Evolutionary conservation across 2,113 vertebrate genomes (phyloP).

Genomic region (Brachionichthys hirsutus): DNA sequence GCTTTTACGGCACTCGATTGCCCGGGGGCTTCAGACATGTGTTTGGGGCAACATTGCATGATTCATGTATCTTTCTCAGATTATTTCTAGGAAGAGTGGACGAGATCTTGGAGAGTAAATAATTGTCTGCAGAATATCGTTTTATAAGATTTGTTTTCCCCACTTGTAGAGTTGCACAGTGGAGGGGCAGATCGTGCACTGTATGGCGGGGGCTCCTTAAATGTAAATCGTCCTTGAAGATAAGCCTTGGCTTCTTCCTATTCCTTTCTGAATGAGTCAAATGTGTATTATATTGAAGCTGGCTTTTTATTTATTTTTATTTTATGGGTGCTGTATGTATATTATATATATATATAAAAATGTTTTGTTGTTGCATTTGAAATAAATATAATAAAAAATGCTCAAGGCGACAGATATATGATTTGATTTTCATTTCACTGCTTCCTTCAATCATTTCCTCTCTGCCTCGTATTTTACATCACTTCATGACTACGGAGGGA

Average conservation of each 20-base stretch:
- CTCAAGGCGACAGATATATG: background rate
- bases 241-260: no score
- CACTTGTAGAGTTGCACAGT: no score
- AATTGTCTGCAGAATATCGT: background rate
- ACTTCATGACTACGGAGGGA: no score
- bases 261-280: no score
- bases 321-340: no score
- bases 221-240: background rate
- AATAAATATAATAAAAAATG: no score
- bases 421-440: background rate
- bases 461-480: no score
- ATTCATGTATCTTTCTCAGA: background rate
- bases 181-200: no score
- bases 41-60: background rate
- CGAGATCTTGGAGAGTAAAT: background rate
- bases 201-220: background rate
- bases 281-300: no score
- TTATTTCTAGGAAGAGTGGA: background rate
- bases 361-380: no score
- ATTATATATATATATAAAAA: no score
- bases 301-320: no score
- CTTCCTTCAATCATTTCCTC: background rate
- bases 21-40: background rate
- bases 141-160: background rate
- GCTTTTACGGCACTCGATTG: background rate